Evolutionary conservation across 2,888 invertebrate genomes (phyloP).

Genomic region (Chrysina gloriosa): DNA sequence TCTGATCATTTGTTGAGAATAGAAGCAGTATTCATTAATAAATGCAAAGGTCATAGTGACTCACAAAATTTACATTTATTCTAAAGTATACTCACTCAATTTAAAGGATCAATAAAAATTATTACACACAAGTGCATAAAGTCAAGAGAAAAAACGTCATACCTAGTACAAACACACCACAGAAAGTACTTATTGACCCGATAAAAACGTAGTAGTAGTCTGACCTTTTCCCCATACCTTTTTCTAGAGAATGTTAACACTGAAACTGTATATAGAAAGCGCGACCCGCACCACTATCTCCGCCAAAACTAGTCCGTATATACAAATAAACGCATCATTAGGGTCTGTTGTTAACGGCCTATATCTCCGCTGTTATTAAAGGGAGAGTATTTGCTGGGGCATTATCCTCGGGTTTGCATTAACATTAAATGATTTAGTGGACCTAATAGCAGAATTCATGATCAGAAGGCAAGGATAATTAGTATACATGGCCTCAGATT

Average conservation of each 20-base stretch:
- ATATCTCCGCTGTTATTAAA: constrained; percentile 37
- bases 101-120: constrained; percentile 4
- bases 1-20: too few relatives aligned
- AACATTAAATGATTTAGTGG: constrained; percentile 62
- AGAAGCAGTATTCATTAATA: too few relatives aligned
- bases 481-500: constrained; percentile 57
- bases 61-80: too few relatives aligned
- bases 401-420: constrained; percentile 50
- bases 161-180: constrained; percentile 16
- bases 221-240: constrained; percentile 30
- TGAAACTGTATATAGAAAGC: constrained; percentile 19
- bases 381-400: constrained; percentile 41
- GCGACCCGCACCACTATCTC: not conserved
- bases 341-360: constrained; percentile 37
- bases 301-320: constrained; percentile 29
- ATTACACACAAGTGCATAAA: not conserved
- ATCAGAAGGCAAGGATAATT: constrained; percentile 61
- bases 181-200: constrained; percentile 23
- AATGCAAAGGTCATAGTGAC: too few relatives aligned
- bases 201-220: constrained; percentile 34
- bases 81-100: too few relatives aligned
- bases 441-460: constrained; percentile 62
- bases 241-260: constrained; percentile 20
- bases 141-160: not conserved
- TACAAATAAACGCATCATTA: constrained; percentile 39